These are phyloP conservation scores for Himalopsyche kuldschensis DNA, from an alignment of 2,888 invertebrate genomes.

Conservation along the genomic window DNA sequence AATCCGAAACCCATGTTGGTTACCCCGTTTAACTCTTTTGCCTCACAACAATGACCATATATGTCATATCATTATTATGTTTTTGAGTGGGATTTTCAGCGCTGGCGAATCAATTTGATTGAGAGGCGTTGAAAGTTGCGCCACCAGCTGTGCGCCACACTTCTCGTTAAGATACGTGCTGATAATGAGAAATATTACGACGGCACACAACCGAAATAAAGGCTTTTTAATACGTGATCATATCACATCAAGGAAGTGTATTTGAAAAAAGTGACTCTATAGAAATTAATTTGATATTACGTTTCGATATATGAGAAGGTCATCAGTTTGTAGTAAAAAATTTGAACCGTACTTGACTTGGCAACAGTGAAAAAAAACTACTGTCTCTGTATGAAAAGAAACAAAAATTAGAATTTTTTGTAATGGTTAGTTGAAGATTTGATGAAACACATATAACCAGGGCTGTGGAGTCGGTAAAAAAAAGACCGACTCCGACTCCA, in stretches of 20 bases:
- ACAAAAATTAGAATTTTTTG: too few species aligned
- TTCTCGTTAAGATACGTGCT: neutral
- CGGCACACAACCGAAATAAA: neutral
- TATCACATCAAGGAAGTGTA: neutral
- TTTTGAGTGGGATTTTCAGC: neutral
- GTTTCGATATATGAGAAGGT: neutral
- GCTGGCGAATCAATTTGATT: constrained; percentile 10
- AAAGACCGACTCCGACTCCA: too few species aligned
- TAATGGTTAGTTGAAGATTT: too few species aligned
- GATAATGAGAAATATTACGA: neutral
- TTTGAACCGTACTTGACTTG: neutral
- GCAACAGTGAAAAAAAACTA: too few species aligned
- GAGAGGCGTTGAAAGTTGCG: neutral
- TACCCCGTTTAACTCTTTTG: neutral
- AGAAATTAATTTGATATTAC: neutral
- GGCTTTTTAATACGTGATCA: neutral
- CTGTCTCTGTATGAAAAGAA: too few species aligned
- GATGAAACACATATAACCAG: too few species aligned
- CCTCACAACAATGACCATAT: neutral
- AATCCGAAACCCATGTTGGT: too few species aligned
- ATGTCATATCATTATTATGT: neutral
- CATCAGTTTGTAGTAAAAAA: neutral
- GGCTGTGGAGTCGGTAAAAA: too few species aligned
- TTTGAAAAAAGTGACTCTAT: neutral
- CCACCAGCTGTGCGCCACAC: neutral